These are phyloP conservation scores for Xestia ashworthii DNA, from an alignment of 2,888 invertebrate genomes.

Conservation along the genomic window DNA sequence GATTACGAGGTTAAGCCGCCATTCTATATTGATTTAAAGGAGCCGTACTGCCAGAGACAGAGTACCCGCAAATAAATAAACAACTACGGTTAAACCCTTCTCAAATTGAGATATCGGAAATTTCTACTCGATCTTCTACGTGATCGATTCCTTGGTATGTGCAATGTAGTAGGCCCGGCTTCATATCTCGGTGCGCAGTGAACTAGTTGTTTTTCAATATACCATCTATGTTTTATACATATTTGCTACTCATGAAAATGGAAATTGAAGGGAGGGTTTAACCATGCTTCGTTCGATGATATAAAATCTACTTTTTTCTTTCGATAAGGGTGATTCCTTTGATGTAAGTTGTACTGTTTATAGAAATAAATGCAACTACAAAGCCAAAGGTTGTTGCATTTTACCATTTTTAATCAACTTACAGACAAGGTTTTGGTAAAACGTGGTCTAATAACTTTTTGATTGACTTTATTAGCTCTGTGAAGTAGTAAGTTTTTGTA, in stretches of 20 bases:
- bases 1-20: conserved; percentile 59
- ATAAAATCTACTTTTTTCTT: conserved; percentile 27
- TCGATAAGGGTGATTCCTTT: conserved; percentile 37
- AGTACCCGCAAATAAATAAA: conserved; percentile 53
- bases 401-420: not conserved
- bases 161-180: conserved; percentile 45
- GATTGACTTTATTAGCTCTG: not conserved
- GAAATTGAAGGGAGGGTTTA: conserved; percentile 52
- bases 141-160: conserved; percentile 49
- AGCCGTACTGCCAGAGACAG: conserved; percentile 52
- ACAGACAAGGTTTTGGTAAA: not conserved
- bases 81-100: conserved; percentile 49
- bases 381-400: not conserved
- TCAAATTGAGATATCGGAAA: conserved; percentile 58
- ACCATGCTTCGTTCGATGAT: conserved; percentile 27
- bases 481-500: not conserved
- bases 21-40: conserved; percentile 66
- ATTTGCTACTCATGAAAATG: conserved; percentile 54
- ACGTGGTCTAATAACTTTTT: not conserved
- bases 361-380: conserved; percentile 15
- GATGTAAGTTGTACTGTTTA: not conserved
- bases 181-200: conserved; percentile 25
- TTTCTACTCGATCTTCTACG: conserved; percentile 50
- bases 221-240: conserved; percentile 29
- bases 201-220: conserved; percentile 52